A percentile compares a stretch with the other conserved stretches of the same genome.
phyloP scores from a whole-genome alignment of 2,113 vertebrate species.

The Rafetus swinhoei region DNA sequence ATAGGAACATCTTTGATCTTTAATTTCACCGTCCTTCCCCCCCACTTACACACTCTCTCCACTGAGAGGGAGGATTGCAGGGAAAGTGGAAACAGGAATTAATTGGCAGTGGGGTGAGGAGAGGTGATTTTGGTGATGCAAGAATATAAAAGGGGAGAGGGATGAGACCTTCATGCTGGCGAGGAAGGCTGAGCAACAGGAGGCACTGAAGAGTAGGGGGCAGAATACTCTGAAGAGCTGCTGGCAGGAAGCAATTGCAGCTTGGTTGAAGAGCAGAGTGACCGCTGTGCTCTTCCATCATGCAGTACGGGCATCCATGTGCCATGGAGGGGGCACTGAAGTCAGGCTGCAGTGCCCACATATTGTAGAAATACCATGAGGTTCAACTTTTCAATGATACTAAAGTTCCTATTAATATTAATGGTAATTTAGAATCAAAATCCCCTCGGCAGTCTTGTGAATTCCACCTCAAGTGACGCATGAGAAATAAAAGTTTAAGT shows the following conservation, averaged over 20 bases:
- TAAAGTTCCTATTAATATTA: background rate
- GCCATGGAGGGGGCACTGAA: rapidly evolving
- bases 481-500: background rate
- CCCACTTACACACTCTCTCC: background rate
- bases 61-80: background rate
- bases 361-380: background rate
- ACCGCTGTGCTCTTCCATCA: rapidly evolving
- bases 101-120: background rate
- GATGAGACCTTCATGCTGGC: background rate
- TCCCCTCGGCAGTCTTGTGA: background rate
- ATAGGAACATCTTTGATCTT: background rate
- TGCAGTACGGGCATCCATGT: background rate
- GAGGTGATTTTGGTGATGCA: background rate
- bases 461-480: background rate
- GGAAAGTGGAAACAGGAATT: background rate
- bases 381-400: background rate
- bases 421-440: background rate
- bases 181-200: background rate
- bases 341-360: rapidly evolving
- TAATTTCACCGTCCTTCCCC: background rate
- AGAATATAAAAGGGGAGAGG: background rate
- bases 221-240: background rate
- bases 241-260: background rate
- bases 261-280: background rate
- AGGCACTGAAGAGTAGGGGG: background rate